Evolutionary conservation across 1,140 invertebrate species (phyloP).

Genomic region (Xylocopa sonorina): DNA sequence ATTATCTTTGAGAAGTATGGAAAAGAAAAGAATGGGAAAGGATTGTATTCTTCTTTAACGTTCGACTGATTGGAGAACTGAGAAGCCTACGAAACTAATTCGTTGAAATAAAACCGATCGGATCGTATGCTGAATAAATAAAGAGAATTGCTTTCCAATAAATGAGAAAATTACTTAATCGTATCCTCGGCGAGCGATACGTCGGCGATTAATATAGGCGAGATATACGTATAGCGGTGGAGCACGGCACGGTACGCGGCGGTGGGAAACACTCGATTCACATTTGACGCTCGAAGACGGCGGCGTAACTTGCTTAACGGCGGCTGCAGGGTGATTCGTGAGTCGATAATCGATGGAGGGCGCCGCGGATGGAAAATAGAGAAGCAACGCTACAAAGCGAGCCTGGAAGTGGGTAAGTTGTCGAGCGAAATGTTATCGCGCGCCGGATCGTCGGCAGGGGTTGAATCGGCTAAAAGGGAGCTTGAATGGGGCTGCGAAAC

Average conservation of each 20-base stretch:
- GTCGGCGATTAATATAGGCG: slow-evolving; percentile 27
- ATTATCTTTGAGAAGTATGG: too few species aligned
- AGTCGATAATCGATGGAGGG: slow-evolving; percentile 67
- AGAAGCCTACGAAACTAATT: background rate
- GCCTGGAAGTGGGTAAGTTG: slow-evolving; percentile 77
- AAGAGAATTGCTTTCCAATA: background rate
- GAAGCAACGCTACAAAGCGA: slow-evolving; percentile 68
- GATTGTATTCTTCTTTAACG: too few species aligned
- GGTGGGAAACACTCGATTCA: slow-evolving; percentile 42
- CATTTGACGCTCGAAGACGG: slow-evolving; percentile 52
- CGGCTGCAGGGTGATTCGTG: slow-evolving; percentile 57
- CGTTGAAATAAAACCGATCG: background rate
- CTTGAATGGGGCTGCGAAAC: slow-evolving; percentile 77
- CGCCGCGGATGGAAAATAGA: slow-evolving; percentile 54
- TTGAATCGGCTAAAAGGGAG: slow-evolving; percentile 75
- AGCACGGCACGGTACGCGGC: slow-evolving; percentile 29
- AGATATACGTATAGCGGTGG: slow-evolving; percentile 20
- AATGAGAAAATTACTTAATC: slow-evolving; percentile 12
- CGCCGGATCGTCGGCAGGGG: slow-evolving; percentile 72
- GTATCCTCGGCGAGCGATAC: background rate
- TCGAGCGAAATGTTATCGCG: slow-evolving; percentile 80
- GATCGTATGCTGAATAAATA: background rate
- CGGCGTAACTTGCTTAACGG: slow-evolving; percentile 54
- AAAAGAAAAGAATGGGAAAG: too few species aligned
- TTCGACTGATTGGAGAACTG: background rate